Percentiles rank a stretch among this genome's conserved stretches.
Evolutionary conservation across 2,113 vertebrate genomes (phyloP).

Genomic region (Danio rerio): GRCz12tu NC_133194.1:41809001-41809500

Average conservation of each 20-base stretch:
- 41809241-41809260: slow-evolving; percentile 5
- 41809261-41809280: background rate
- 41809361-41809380: slow-evolving; percentile 25
- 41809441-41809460: background rate
- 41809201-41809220: slow-evolving; percentile 4
- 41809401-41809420: background rate
- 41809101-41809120: background rate
- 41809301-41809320: slow-evolving; percentile 39
- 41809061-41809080: background rate
- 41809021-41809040: background rate
- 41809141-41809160: slow-evolving; percentile 13
- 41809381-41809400: slow-evolving; percentile 10
- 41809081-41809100: background rate
- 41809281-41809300: background rate
- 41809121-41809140: background rate
- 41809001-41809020: background rate
- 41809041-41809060: background rate
- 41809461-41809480: background rate
- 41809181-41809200: background rate
- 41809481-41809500: no score
- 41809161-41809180: background rate
- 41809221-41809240: background rate
- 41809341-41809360: slow-evolving; percentile 39
- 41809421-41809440: background rate
- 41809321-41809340: slow-evolving; percentile 28